A percentile compares a stretch with the other conserved stretches of the same genome.
These are phyloP conservation scores for Pterois miles DNA, from an alignment of 2,797 vertebrate species.

Conservation along the genomic window DNA sequence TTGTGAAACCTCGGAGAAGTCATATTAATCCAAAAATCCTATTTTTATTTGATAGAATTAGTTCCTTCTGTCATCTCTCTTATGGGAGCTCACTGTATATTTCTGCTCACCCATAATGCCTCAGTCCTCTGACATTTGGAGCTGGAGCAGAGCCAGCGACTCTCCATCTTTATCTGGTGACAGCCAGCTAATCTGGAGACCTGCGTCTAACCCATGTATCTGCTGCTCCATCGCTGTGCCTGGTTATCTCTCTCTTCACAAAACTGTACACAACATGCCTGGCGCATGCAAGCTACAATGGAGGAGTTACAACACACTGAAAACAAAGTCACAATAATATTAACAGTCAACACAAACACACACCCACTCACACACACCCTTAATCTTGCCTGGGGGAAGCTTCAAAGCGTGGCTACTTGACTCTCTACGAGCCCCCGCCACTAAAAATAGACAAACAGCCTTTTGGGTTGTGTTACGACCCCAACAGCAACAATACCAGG, in stretches of 20 bases:
- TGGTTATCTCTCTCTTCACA: background rate
- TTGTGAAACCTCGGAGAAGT: background rate
- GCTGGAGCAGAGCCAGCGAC: constrained; percentile 16
- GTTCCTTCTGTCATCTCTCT: background rate
- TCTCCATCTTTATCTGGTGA: constrained; percentile 42
- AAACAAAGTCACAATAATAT: background rate
- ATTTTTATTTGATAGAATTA: background rate
- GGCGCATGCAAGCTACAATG: no score
- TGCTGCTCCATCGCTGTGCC: constrained; percentile 15
- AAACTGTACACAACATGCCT: background rate
- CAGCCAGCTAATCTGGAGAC: constrained; percentile 33
- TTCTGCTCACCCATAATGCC: constrained; percentile 28
- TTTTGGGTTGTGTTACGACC: constrained; percentile 71
- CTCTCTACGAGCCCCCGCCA: constrained; percentile 42
- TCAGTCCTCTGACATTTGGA: constrained; percentile 42
- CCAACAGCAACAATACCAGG: constrained; percentile 78
- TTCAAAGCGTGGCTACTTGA: constrained; percentile 52
- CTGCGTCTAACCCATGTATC: background rate
- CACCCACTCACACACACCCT: constrained; percentile 26
- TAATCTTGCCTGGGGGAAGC: constrained; percentile 34
- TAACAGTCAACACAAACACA: background rate
- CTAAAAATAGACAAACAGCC: constrained; percentile 72
- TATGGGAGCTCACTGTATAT: background rate
- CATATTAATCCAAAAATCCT: background rate
- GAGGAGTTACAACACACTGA: background rate